Conservation (phyloP, 1,140 invertebrate genomes). For the Pogonomyrmex californicus region DNA sequence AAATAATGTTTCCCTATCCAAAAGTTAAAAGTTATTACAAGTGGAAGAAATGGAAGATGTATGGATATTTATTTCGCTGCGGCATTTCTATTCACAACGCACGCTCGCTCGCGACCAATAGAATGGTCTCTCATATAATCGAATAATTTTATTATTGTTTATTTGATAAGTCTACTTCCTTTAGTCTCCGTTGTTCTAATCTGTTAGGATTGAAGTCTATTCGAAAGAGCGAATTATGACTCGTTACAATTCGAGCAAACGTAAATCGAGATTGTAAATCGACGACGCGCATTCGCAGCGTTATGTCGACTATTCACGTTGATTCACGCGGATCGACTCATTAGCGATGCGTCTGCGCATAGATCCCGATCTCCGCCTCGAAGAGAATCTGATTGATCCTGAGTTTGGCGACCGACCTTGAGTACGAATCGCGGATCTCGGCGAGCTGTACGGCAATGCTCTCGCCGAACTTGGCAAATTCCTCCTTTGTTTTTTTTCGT, state of each 20-base stretch:
- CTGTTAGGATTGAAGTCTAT: not conserved
- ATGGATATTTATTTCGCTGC: conserved; percentile 2
- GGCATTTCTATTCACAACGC: not conserved
- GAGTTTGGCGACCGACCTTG: conserved; percentile 79
- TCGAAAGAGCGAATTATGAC: not conserved
- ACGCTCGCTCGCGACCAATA: not conserved
- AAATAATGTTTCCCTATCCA: not conserved
- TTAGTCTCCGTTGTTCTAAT: not conserved
- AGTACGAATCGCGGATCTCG: conserved; percentile 79
- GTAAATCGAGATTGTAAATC: conserved; percentile 10
- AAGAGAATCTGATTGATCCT: conserved; percentile 80
- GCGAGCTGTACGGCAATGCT: conserved; percentile 78
- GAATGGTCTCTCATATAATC: not conserved
- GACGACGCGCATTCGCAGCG: not conserved
- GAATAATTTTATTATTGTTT: conserved; percentile 19
- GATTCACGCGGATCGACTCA: not conserved
- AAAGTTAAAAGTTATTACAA: not conserved
- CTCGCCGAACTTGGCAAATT: conserved; percentile 79
- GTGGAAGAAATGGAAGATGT: not conserved
- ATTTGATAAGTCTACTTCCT: not conserved
- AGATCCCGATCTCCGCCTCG: conserved; percentile 79
- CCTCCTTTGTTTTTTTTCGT: conserved; percentile 73
- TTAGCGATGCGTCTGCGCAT: conserved; percentile 77
- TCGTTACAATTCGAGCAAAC: not conserved
- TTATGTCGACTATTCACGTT: not conserved